A percentile compares a stretch with the other conserved stretches of the same genome.
Conservation (phyloP, 2,797 vertebrate genomes). For the Smutsia gigantea region DNA sequence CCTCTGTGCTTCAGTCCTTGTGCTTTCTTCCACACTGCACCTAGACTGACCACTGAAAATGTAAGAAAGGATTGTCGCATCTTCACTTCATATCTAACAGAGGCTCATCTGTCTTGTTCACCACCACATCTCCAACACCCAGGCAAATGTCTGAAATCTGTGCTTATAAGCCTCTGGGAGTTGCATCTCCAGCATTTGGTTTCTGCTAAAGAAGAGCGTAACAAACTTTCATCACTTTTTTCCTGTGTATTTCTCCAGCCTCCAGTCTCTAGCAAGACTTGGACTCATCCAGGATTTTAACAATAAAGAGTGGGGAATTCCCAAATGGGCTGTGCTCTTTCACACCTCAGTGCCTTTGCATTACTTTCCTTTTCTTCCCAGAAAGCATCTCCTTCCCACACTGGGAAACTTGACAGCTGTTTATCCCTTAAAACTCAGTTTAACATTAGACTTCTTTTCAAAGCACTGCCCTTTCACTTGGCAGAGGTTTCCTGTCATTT, state of each 20-base stretch:
- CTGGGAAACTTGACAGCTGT: neutral
- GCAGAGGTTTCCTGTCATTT: slow-evolving; percentile 1
- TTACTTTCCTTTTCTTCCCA: neutral
- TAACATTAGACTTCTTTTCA: neutral
- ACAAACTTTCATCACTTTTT: neutral
- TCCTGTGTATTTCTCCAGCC: neutral
- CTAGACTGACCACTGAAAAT: neutral
- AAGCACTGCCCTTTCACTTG: neutral
- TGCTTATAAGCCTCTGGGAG: neutral
- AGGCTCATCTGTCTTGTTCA: neutral
- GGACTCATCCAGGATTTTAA: neutral
- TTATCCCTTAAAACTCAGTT: neutral
- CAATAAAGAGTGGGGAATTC: neutral
- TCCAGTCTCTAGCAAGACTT: neutral
- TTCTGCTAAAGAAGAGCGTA: neutral
- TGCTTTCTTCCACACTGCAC: neutral
- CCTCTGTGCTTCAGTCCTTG: neutral
- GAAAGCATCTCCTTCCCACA: neutral
- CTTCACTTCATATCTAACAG: neutral
- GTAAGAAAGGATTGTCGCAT: neutral
- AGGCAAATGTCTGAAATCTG: neutral
- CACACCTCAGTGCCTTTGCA: neutral
- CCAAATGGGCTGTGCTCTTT: neutral
- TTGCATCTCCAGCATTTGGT: neutral
- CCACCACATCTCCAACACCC: neutral